Evolutionary conservation across 2,113 vertebrate genomes (phyloP).

Genomic region (Cathartes aura): DNA sequence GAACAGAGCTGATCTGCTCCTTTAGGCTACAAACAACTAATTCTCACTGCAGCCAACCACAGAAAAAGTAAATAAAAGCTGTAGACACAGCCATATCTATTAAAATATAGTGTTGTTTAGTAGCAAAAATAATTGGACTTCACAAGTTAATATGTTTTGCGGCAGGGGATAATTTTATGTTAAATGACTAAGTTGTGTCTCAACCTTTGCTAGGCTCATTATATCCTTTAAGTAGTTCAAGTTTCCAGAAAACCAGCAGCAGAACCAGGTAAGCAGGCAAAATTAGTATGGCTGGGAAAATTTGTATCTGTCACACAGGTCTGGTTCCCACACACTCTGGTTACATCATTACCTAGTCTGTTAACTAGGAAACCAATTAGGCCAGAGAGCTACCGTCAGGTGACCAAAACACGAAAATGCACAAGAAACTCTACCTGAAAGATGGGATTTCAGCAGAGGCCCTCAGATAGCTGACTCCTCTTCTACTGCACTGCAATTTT

Average conservation of each 20-base stretch:
- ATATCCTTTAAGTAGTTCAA: conserved; percentile 81
- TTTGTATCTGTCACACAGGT: conserved; percentile 91
- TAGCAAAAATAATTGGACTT: conserved; percentile 54
- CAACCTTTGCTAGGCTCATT: conserved; percentile 73
- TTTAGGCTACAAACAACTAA: background rate
- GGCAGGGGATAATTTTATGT: conserved; percentile 48
- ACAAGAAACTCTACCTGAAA: conserved; percentile 88
- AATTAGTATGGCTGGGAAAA: conserved; percentile 93
- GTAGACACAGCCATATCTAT: background rate
- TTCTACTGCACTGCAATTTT: conserved; percentile 94
- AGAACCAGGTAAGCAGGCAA: conserved; percentile 86
- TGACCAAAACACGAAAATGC: conserved; percentile 92
- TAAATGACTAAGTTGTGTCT: conserved; percentile 66
- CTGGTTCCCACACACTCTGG: conserved; percentile 99
- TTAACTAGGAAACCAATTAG: conserved; percentile 88
- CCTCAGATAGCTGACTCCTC: conserved; percentile 93
- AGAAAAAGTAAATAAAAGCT: conserved; percentile 2
- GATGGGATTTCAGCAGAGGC: conserved; percentile 94
- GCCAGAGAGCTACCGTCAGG: conserved; percentile 80
- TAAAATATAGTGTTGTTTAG: background rate
- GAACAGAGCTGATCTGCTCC: background rate
- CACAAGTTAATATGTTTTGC: conserved; percentile 32
- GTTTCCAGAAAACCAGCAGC: conserved; percentile 93
- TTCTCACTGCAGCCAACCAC: background rate
- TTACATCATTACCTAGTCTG: conserved; percentile 98